A percentile compares a stretch with the other conserved stretches of the same genome.
Conservation (phyloP, 1,140 invertebrate genomes). For the Metaphire vulgaris region DNA sequence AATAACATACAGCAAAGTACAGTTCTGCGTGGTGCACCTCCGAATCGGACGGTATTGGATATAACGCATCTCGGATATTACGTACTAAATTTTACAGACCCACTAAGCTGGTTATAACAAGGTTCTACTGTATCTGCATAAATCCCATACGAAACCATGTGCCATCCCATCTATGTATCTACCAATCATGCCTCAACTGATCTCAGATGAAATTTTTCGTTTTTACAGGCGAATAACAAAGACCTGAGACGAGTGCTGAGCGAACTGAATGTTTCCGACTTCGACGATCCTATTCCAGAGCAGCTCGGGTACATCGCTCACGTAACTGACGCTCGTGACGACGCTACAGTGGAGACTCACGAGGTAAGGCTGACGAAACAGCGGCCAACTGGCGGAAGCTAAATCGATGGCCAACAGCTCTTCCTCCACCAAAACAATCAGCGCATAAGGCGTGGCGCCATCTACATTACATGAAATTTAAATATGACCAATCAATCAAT, state of each 20-base stretch:
- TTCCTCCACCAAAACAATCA: slow-evolving; percentile 84
- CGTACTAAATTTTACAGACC: background rate
- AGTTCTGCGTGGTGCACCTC: too few species aligned
- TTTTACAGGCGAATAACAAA: too few species aligned
- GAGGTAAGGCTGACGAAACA: slow-evolving; percentile 77
- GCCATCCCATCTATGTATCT: too few species aligned
- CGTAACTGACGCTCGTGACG: slow-evolving; percentile 70
- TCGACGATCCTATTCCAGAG: slow-evolving; percentile 55
- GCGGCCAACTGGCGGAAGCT: slow-evolving; percentile 68
- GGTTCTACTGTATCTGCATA: too few species aligned
- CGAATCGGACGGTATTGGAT: too few species aligned
- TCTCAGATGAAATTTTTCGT: too few species aligned
- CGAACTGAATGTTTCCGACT: slow-evolving; percentile 61
- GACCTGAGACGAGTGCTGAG: background rate
- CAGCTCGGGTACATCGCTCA: slow-evolving; percentile 59
- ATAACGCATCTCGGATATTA: background rate
- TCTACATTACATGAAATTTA: too few species aligned
- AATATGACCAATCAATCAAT: too few species aligned
- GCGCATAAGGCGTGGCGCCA: slow-evolving; percentile 45
- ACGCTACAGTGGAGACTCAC: slow-evolving; percentile 84
- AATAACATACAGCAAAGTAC: too few species aligned
- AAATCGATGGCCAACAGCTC: slow-evolving; percentile 87
- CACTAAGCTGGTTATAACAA: too few species aligned
- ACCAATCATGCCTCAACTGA: too few species aligned
- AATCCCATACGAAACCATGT: too few species aligned